Base-by-base conservation (phyloP, 2,113 vertebrate species). In the Variabilichromis moorii region DNA sequence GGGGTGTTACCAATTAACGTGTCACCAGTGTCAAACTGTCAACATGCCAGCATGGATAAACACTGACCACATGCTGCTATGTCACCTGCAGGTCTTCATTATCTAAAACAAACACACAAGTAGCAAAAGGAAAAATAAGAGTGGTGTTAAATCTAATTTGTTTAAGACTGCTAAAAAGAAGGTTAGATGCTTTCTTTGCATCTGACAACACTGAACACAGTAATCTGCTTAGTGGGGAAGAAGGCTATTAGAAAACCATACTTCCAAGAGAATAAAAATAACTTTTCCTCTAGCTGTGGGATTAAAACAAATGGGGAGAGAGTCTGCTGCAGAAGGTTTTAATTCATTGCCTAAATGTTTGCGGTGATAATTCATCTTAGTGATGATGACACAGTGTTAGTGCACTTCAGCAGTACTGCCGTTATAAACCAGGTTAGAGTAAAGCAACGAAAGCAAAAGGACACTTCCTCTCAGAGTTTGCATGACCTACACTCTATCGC, bases 21-120 rank as follows among this genome's bases (percentile, higher is more conserved):
- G 31, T 81, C 26, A 82, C 82, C 86, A 87, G 10, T 63, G 42
- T 79, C 71, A 88, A 24, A 57, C 66, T 83, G 89, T 89, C 89
- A 93, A 84, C 82, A 86, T 84, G 50, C 47, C 91, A 86, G 85
- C 86, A 40, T 90, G 88, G 86, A 95, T 91, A 90, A 90, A 92
- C 57, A 88, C 76, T 12, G 55, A 55, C 84, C 86, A 91, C 76
- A 86, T 87, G 84, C 53, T 37, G 51, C 37, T 68, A 17, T 35
- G 81, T 85, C 81, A 87, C 83, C 85, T 80, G 53, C 5, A 47
- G 61, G 68, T 84, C 80, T 59, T 33, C 13, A 16, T 55, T 59
- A 85, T 47, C 84, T 33, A 81, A 85, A 55, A 86, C 51, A 85
- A 59, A 89, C 51, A 55, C 21, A 45, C 5, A 76, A 13, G 12